Conservation (phyloP, 2,113 vertebrate genomes). For the Parus major region DNA sequence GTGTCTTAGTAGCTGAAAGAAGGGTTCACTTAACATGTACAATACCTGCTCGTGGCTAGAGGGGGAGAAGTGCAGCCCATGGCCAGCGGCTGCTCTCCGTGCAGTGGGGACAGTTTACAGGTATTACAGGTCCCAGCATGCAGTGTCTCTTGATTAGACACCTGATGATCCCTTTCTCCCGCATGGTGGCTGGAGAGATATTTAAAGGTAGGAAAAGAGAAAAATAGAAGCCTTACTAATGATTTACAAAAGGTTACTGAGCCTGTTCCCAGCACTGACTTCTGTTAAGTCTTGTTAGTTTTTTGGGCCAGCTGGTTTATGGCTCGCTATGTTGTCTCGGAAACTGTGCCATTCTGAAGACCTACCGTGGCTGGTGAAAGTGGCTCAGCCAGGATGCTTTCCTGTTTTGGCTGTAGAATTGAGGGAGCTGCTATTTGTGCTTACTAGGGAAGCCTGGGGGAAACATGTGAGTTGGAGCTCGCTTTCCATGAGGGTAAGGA, state of each 20-base stretch:
- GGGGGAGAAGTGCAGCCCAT: background rate
- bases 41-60: background rate
- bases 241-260: background rate
- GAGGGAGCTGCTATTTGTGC: background rate
- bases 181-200: background rate
- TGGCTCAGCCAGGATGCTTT: background rate
- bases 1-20: slow-evolving; percentile 52
- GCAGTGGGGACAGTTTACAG: background rate
- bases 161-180: background rate
- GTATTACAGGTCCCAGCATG: background rate
- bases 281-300: background rate
- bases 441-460: background rate
- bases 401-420: background rate
- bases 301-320: background rate
- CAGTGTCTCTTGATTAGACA: slow-evolving; percentile 8
- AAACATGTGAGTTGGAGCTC: background rate
- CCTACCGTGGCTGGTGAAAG: background rate
- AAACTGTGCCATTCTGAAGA: background rate
- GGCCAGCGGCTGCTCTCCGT: slow-evolving; percentile 6
- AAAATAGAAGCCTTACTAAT: background rate
- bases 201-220: background rate
- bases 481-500: background rate
- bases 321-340: background rate
- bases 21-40: background rate
- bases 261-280: background rate